Conservation (phyloP, 2,888 invertebrate genomes). For the Epinotia ramella region DNA sequence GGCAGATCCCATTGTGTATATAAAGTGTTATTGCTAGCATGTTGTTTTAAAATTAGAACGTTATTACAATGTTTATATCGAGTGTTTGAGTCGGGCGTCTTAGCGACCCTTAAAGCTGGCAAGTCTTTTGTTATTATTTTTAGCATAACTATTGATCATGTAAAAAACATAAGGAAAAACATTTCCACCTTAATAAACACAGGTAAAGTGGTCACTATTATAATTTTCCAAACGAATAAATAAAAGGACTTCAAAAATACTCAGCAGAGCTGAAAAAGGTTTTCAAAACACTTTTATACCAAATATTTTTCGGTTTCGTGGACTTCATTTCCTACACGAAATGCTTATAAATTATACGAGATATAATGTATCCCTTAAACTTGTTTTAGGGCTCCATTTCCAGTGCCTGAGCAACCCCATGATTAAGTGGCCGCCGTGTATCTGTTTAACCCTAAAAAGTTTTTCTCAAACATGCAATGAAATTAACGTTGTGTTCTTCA, state of each 20-base stretch:
- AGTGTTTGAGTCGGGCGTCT: too few species aligned
- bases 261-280: slow-evolving; percentile 20
- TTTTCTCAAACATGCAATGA: too few species aligned
- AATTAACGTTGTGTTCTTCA: too few species aligned
- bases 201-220: slow-evolving; percentile 1
- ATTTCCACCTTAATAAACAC: neutral
- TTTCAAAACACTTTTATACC: neutral
- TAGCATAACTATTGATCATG: neutral
- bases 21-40: too few species aligned
- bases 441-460: too few species aligned
- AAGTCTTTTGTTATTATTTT: neutral
- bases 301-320: neutral
- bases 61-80: too few species aligned
- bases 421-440: too few species aligned
- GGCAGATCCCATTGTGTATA: too few species aligned
- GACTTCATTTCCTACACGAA: neutral
- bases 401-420: too few species aligned
- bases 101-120: neutral
- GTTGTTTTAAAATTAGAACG: too few species aligned
- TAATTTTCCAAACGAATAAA: neutral
- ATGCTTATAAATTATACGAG: neutral
- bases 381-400: too few species aligned
- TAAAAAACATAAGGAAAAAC: neutral
- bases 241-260: neutral
- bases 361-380: neutral